Evolutionary conservation across 2,888 invertebrate species (phyloP).

Genomic region (Nemoura dubitans): DNA sequence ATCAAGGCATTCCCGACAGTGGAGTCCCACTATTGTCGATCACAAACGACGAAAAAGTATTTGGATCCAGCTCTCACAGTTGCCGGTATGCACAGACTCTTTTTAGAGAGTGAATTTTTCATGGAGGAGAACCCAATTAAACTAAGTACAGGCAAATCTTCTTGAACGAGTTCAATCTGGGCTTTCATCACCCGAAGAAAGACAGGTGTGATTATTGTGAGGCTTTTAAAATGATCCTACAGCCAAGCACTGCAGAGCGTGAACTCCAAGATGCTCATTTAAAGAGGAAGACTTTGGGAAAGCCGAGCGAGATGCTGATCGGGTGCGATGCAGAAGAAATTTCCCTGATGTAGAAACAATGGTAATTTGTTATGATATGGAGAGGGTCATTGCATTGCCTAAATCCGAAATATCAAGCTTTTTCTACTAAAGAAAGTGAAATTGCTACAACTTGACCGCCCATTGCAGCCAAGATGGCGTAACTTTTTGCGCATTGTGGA

Average conservation of each 20-base stretch:
- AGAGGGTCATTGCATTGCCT: no score
- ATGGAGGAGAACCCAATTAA: slow-evolving; percentile 48
- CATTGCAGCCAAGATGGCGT: neutral
- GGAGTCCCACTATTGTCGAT: slow-evolving; percentile 51
- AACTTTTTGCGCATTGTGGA: slow-evolving; percentile 43
- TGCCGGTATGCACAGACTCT: slow-evolving; percentile 52
- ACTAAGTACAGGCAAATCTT: slow-evolving; percentile 50
- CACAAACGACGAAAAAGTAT: slow-evolving; percentile 50
- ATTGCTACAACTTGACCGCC: no score
- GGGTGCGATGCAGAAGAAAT: neutral
- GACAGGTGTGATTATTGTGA: slow-evolving; percentile 52
- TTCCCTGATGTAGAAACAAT: neutral
- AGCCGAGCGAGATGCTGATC: neutral
- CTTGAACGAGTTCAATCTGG: slow-evolving; percentile 50
- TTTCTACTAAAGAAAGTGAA: no score
- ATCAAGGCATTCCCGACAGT: slow-evolving; percentile 52
- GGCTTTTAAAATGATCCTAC: slow-evolving; percentile 41
- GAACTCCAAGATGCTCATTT: neutral
- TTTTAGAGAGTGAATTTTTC: slow-evolving; percentile 46
- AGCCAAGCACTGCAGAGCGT: neutral
- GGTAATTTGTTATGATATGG: no score
- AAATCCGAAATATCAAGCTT: no score
- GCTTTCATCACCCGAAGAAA: slow-evolving; percentile 52
- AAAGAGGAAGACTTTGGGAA: neutral
- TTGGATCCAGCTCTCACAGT: slow-evolving; percentile 50